phyloP scores from a whole-genome alignment of 1,140 invertebrate genomes.

The Forficula auricularia region DNA sequence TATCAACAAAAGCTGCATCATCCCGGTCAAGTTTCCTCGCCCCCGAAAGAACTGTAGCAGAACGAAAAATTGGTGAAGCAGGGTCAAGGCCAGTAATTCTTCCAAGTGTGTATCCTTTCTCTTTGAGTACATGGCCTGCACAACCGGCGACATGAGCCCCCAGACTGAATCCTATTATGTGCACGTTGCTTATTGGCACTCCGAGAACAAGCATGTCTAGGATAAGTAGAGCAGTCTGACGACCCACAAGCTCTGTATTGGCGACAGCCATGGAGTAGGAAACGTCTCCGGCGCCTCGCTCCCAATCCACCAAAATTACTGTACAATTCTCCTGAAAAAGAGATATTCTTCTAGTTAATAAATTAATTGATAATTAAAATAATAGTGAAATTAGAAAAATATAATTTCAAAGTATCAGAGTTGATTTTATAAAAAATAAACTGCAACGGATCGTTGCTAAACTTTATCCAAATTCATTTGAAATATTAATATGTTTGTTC shows the following conservation, averaged over 20 bases:
- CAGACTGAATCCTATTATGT: conserved; percentile 59
- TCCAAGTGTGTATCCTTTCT: conserved; percentile 34
- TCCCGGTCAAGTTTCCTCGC: conserved; percentile 22
- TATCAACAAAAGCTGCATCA: conserved; percentile 32
- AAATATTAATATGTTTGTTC: too few species aligned
- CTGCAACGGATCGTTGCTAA: too few species aligned
- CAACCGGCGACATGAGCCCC: conserved; percentile 60
- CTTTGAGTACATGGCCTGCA: conserved; percentile 43
- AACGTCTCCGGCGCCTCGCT: conserved; percentile 28
- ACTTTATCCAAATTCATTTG: too few species aligned
- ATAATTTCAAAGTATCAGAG: too few species aligned
- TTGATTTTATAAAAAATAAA: too few species aligned
- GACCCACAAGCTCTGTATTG: conserved; percentile 44
- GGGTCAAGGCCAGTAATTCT: conserved; percentile 57
- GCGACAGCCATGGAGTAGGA: conserved; percentile 39
- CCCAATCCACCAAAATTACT: conserved; percentile 33
- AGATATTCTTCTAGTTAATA: conserved; percentile 14
- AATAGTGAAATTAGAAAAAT: too few species aligned
- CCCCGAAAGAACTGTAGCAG: conserved; percentile 12
- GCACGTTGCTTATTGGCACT: conserved; percentile 29
- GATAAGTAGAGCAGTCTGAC: conserved; percentile 34
- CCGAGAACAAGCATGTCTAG: conserved; percentile 28
- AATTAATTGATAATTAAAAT: too few species aligned
- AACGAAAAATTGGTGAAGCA: conserved; percentile 41
- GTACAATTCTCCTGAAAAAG: conserved; percentile 29